Percentiles rank a stretch among this genome's conserved stretches.
Conservation (phyloP, 2,888 invertebrate species). For the Hydraecia micacea region DNA sequence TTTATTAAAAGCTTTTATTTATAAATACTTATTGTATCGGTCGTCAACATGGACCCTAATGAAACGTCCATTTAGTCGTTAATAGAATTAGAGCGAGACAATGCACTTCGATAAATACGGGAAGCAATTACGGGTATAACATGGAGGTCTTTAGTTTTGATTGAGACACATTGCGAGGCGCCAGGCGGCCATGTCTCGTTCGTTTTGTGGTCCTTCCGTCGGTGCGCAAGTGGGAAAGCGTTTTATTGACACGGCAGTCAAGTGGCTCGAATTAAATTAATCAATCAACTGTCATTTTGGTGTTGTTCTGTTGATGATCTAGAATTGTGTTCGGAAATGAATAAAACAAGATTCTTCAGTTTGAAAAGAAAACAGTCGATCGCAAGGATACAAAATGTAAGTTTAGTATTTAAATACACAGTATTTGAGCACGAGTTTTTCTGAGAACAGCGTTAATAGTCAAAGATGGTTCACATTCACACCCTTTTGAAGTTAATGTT, state of each 20-base stretch:
- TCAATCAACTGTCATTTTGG: constrained; percentile 43
- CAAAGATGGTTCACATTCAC: constrained; percentile 51
- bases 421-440: constrained; percentile 41
- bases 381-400: constrained; percentile 56
- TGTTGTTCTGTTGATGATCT: constrained; percentile 9
- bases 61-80: constrained; percentile 72
- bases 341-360: constrained; percentile 53
- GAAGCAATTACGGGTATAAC: constrained; percentile 76
- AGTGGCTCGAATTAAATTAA: constrained; percentile 52
- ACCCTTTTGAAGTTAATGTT: constrained; percentile 65
- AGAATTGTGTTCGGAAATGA: constrained; percentile 44
- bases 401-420: constrained; percentile 56
- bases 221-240: constrained; percentile 53
- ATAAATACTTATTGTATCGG: constrained; percentile 62
- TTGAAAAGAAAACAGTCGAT: constrained; percentile 56
- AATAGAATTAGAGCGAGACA: constrained; percentile 85
- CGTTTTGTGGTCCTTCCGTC: constrained; percentile 46
- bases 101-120: constrained; percentile 77
- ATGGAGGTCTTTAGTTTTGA: constrained; percentile 73
- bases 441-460: constrained; percentile 55
- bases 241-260: constrained; percentile 52
- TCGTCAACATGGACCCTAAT: constrained; percentile 61
- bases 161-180: constrained; percentile 77
- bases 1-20: no score
- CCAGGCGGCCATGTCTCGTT: constrained; percentile 61